Base-by-base conservation (phyloP, 2,797 vertebrate species). In the Enteromius viviparus region DNA sequence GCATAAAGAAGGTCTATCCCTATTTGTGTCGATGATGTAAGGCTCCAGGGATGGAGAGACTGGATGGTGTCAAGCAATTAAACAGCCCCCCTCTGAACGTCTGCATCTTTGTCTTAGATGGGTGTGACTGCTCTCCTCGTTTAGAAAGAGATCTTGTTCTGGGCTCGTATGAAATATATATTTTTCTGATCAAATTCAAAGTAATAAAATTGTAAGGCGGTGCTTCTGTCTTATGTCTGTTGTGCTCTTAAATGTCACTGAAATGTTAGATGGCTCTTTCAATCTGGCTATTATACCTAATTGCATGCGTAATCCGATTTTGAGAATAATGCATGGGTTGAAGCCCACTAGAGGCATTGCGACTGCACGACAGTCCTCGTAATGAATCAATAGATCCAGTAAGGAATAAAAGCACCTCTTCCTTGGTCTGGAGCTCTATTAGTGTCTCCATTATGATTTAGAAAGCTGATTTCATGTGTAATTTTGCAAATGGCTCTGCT, bases 21-120 rank as follows among this genome's bases (percentile, higher is more conserved):
- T 69, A n/a, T 71, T 85, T 60, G 77, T 84, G 58, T 87, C 15
- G 64, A 78, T 88, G 85, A 88, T 84, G 88, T 84, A 87, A 87
- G 34, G 76, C 88, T 85, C 87, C 40, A 71, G 81, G 71, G 87
- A 85, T 84, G 37, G 76, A 62, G 68, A 74, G 76, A 69, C 60
- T 89, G 77, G 84, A 76, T 80, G 65, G 85, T 84, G 71, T 89
- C 87, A 85, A 76, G 72, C 69, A 82, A 84, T 87, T 85, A 86
- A 77, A 83, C 88, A 74, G 70, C 47, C 76, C 64, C 64, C 82
- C 29, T 64, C 76, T 81, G 64, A 34, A 68, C 64, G 32, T 70
- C 70, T 47, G 29, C 58, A 69, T 66, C 72, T 82, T 47, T 37
- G 80, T 76, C 37, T 49, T 70, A 5, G 7, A 71, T 78, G 74